Percentiles rank a stretch among this genome's conserved stretches.
Conservation (phyloP, 2,797 vertebrate genomes). For the Melopsittacus undulatus region DNA sequence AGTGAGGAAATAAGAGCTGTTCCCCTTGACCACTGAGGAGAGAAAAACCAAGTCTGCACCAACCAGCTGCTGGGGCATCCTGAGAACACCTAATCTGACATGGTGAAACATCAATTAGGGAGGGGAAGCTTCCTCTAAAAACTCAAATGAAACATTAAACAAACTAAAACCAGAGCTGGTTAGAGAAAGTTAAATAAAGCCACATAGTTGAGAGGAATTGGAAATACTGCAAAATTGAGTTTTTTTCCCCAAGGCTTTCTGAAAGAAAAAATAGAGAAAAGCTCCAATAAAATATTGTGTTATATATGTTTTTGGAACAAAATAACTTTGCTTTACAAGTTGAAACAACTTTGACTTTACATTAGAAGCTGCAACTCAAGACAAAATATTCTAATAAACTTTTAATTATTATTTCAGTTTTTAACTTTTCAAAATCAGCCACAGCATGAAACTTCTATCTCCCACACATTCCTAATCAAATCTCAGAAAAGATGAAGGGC, state of each 20-base stretch:
- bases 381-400: background rate
- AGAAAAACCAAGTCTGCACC: background rate
- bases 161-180: background rate
- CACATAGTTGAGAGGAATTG: background rate
- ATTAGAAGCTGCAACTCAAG: background rate
- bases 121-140: background rate
- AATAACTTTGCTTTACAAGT: background rate
- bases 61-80: background rate
- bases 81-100: background rate
- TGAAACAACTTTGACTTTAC: background rate
- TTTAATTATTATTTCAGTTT: background rate
- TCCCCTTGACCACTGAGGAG: background rate
- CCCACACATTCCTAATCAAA: background rate
- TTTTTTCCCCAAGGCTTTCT: background rate
- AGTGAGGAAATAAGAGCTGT: background rate
- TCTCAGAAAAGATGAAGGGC: background rate
- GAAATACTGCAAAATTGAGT: conserved; percentile 18
- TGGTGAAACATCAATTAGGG: background rate
- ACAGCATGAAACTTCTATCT: background rate
- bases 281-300: background rate
- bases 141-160: background rate
- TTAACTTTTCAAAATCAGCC: background rate
- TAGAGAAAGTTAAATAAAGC: background rate
- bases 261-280: background rate
- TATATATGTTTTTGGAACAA: background rate